Percentiles rank a stretch among this genome's conserved stretches.
Conservation (phyloP, 2,888 invertebrate species). For the Chrysolina haemoptera region DNA sequence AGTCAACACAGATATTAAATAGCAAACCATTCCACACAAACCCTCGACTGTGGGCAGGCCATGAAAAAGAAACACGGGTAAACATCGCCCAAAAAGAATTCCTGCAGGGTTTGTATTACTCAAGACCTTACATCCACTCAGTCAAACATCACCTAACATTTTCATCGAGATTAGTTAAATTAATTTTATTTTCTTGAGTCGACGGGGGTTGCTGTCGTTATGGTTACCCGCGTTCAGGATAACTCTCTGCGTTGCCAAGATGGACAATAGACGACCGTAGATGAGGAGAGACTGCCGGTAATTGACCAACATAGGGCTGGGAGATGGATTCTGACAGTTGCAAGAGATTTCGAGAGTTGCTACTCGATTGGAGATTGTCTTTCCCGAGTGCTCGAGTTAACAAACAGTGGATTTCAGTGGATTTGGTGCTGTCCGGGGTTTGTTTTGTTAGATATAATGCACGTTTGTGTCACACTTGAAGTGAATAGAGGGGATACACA, state of each 20-base stretch:
- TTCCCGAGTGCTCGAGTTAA: conserved; percentile 36
- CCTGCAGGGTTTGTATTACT: neutral
- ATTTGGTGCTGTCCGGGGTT: neutral
- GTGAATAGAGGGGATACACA: neutral
- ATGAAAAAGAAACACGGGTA: no score
- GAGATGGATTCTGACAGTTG: conserved; percentile 47
- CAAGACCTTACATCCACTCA: neutral
- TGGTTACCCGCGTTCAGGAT: conserved; percentile 56
- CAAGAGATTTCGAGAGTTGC: conserved; percentile 37
- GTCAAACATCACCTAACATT: conserved; percentile 3
- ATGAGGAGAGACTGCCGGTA: conserved; percentile 62
- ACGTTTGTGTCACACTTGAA: neutral
- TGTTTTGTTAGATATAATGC: neutral
- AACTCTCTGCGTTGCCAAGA: conserved; percentile 40
- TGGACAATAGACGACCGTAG: conserved; percentile 60
- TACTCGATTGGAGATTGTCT: conserved; percentile 34
- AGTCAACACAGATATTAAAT: no score
- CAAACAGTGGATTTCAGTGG: conserved; percentile 18
- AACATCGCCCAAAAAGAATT: no score
- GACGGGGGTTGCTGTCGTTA: conserved; percentile 59
- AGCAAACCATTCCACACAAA: no score
- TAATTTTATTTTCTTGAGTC: conserved; percentile 61
- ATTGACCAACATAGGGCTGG: conserved; percentile 60
- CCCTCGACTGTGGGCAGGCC: no score
- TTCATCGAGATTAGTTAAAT: conserved; percentile 58